These are phyloP conservation scores for Autographa pulchrina DNA, from an alignment of 2,888 invertebrate species.

Conservation along the genomic window DNA sequence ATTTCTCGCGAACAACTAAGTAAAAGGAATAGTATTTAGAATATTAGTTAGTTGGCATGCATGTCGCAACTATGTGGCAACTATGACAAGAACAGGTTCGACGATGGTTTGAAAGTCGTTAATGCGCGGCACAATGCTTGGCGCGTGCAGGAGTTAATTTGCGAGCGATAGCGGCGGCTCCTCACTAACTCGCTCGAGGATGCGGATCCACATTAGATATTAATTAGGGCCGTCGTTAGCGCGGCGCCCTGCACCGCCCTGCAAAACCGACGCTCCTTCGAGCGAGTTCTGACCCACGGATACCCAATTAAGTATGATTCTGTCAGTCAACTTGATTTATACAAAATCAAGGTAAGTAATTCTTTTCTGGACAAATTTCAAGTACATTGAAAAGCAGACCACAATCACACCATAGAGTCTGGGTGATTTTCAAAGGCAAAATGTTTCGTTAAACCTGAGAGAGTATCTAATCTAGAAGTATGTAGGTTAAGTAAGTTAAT, in stretches of 20 bases:
- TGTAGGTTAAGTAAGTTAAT: not conserved
- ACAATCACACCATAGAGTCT: too few relatives aligned
- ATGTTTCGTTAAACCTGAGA: too few relatives aligned
- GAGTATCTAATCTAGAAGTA: too few relatives aligned
- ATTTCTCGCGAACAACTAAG: not conserved
- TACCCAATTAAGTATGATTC: not conserved
- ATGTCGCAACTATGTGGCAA: constrained; percentile 44
- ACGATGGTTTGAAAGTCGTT: constrained; percentile 36
- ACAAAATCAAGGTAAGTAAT: not conserved
- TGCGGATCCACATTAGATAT: constrained; percentile 51
- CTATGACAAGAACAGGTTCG: constrained; percentile 31
- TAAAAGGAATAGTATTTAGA: too few relatives aligned
- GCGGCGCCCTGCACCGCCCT: constrained; percentile 8
- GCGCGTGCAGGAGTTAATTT: constrained; percentile 41
- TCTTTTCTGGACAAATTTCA: too few relatives aligned
- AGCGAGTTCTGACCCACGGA: constrained; percentile 11
- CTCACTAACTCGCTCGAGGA: constrained; percentile 40
- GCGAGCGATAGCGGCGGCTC: constrained; percentile 42
- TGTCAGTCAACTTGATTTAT: too few relatives aligned
- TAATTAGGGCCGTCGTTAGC: constrained; percentile 53
- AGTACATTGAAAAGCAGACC: too few relatives aligned
- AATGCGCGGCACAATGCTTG: constrained; percentile 42
- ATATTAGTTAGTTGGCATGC: constrained; percentile 29
- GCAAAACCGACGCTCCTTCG: not conserved
- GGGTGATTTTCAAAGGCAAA: too few relatives aligned